Conservation (phyloP, 1,140 invertebrate genomes). For the Drosophila sulfurigaster region DNA sequence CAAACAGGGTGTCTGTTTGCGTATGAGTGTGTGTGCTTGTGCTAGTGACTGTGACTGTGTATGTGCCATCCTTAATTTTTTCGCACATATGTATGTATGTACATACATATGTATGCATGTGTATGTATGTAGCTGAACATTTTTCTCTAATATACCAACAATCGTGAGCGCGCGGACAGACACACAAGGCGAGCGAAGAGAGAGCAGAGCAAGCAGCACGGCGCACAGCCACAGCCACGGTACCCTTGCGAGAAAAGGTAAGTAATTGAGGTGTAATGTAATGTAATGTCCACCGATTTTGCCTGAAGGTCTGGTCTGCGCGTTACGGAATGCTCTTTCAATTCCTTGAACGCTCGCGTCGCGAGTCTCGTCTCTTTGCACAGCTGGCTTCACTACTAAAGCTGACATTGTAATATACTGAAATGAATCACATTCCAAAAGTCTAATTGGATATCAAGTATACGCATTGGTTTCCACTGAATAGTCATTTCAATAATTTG, state of each 20-base stretch:
- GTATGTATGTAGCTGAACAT: constrained; percentile 57
- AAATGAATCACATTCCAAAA: no score
- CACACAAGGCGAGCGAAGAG: constrained; percentile 8
- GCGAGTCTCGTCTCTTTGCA: constrained; percentile 9
- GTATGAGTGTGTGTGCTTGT: constrained; percentile 51
- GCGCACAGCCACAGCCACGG: constrained; percentile 42
- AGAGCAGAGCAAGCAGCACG: constrained; percentile 38
- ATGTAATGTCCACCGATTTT: constrained; percentile 57
- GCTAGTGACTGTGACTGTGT: constrained; percentile 53
- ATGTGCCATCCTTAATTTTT: constrained; percentile 73
- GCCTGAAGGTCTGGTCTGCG: constrained; percentile 43
- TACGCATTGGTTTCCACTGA: no score
- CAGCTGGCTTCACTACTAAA: constrained; percentile 26
- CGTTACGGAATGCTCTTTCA: constrained; percentile 33
- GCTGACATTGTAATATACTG: background rate
- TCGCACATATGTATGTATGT: constrained; percentile 65
- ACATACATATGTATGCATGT: constrained; percentile 49
- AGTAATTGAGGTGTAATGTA: constrained; percentile 60
- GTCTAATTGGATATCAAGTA: no score
- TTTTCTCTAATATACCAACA: constrained; percentile 81
- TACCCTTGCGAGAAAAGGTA: constrained; percentile 62
- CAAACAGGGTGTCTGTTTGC: constrained; percentile 70
- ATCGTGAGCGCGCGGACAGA: constrained; percentile 59
- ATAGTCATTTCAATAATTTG: background rate
- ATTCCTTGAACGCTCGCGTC: constrained; percentile 20